Percentiles rank a stretch among this genome's conserved stretches.
Evolutionary conservation across 2,888 invertebrate species (phyloP).

Genomic region (Agrochola lota): DNA sequence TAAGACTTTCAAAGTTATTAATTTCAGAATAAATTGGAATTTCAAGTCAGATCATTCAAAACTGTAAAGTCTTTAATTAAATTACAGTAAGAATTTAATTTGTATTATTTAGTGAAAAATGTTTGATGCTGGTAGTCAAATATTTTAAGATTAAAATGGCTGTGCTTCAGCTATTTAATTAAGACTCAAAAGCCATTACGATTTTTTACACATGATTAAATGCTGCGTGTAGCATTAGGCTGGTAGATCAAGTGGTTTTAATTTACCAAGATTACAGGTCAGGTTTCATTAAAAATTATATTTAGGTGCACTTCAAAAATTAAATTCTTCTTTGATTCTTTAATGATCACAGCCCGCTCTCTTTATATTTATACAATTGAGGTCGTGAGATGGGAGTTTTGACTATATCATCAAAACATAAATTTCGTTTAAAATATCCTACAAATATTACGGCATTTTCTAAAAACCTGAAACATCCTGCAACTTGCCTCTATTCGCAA

Average conservation of each 20-base stretch:
- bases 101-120: slow-evolving; percentile 17
- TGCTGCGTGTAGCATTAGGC: background rate
- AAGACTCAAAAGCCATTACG: background rate
- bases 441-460: background rate
- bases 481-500: background rate
- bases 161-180: slow-evolving; percentile 12
- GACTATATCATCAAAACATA: background rate
- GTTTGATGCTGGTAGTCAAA: slow-evolving; percentile 4
- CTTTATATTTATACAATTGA: background rate
- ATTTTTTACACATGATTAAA: slow-evolving; percentile 8
- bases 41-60: slow-evolving; percentile 44
- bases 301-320: background rate
- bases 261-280: background rate
- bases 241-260: background rate
- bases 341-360: background rate
- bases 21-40: slow-evolving; percentile 53
- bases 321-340: background rate
- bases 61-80: slow-evolving; percentile 41
- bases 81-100: slow-evolving; percentile 19
- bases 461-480: background rate
- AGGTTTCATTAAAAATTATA: background rate
- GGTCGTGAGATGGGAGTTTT: background rate
- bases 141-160: slow-evolving; percentile 8
- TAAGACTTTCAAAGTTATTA: slow-evolving; percentile 55
- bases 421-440: background rate